These are phyloP conservation scores for Pituophis catenifer DNA, from an alignment of 2,113 vertebrate genomes.

Conservation along the genomic window DNA sequence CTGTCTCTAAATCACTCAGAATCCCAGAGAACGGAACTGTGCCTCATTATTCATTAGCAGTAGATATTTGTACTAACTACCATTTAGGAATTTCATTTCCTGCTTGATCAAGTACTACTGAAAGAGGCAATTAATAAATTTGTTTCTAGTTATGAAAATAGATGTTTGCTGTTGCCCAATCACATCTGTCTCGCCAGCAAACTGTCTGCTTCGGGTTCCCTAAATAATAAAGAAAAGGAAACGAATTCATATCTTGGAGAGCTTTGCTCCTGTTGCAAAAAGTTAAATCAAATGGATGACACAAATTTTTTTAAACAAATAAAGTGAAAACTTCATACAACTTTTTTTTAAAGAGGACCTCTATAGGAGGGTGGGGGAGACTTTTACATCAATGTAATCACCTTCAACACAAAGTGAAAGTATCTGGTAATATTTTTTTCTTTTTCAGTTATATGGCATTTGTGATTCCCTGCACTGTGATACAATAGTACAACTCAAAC, in stretches of 20 bases:
- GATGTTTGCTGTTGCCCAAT: constrained; percentile 72
- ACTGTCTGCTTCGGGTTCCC: constrained; percentile 62
- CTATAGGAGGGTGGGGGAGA: background rate
- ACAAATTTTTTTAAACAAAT: background rate
- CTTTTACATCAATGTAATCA: background rate
- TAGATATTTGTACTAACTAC: constrained; percentile 71
- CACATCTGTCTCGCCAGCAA: constrained; percentile 79
- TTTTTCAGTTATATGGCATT: background rate
- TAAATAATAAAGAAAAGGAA: constrained; percentile 36
- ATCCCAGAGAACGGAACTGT: constrained; percentile 55
- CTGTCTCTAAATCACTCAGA: constrained; percentile 52
- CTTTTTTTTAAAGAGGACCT: background rate
- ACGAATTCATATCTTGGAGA: constrained; percentile 47
- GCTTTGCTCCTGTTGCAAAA: constrained; percentile 45
- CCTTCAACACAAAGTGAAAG: background rate
- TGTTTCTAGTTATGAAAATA: constrained; percentile 79
- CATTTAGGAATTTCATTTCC: constrained; percentile 71
- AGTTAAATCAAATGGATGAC: background rate
- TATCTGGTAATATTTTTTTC: background rate
- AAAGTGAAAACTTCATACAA: background rate
- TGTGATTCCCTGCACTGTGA: background rate
- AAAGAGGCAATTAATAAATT: constrained; percentile 75
- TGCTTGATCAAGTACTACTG: constrained; percentile 70
- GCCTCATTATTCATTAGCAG: constrained; percentile 68
- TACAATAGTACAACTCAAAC: background rate